Conservation (phyloP, 2,888 invertebrate genomes). For the Cheilosia grossa region DNA sequence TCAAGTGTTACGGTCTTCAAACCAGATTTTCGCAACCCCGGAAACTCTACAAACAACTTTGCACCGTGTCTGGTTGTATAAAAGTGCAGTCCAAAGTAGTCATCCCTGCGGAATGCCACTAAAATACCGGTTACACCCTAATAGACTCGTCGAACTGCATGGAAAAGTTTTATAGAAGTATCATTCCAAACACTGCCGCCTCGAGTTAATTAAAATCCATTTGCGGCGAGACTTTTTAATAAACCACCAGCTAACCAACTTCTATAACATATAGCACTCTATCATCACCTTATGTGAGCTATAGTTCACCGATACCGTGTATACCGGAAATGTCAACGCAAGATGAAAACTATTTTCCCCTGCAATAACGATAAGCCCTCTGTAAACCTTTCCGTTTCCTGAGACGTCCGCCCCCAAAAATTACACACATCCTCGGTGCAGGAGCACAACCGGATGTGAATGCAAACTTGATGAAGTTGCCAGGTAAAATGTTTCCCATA, state of each 20-base stretch:
- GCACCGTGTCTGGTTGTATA: too few species aligned
- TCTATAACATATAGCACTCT: constrained; percentile 8
- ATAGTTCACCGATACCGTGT: background rate
- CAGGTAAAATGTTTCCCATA: constrained; percentile 42
- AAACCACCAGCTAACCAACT: constrained; percentile 1
- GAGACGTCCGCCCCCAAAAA: background rate
- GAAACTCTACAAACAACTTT: too few species aligned
- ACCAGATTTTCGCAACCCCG: too few species aligned
- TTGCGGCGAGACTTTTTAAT: constrained; percentile 30
- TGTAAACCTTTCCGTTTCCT: constrained; percentile 38
- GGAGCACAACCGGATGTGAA: background rate
- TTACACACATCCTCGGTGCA: constrained; percentile 8
- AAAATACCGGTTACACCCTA: too few species aligned
- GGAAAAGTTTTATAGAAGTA: too few species aligned
- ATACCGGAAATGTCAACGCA: constrained; percentile 16
- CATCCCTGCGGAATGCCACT: too few species aligned
- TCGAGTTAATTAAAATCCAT: constrained; percentile 19
- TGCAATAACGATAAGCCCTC: constrained; percentile 19
- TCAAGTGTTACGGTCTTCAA: too few species aligned
- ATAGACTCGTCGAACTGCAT: too few species aligned
- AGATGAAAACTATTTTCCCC: constrained; percentile 49
- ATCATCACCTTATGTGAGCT: background rate
- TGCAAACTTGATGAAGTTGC: constrained; percentile 32
- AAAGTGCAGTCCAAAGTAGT: too few species aligned
- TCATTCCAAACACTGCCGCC: background rate